These are phyloP conservation scores for Drosophila ochracea DNA, from an alignment of 2,888 invertebrate species.

Conservation along the genomic window DNA sequence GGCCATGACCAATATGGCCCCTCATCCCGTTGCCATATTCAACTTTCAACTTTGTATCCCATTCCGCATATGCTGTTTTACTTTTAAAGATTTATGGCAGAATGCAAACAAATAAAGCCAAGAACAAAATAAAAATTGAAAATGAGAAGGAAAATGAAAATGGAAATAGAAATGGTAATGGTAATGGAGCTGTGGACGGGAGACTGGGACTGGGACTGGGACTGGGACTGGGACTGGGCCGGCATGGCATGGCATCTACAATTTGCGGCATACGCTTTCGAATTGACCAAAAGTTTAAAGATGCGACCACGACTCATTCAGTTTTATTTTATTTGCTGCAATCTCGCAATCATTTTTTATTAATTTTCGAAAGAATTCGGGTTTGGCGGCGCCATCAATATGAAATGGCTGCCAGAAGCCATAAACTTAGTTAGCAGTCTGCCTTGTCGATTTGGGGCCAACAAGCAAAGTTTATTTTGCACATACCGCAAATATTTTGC, in stretches of 20 bases:
- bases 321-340: constrained; percentile 41
- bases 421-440: constrained; percentile 43
- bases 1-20: constrained; percentile 12
- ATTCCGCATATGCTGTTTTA: constrained; percentile 24
- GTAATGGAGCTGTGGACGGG: background rate
- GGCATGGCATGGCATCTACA: constrained; percentile 3
- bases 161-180: constrained; percentile 15
- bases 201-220: background rate
- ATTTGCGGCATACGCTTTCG: constrained; percentile 15
- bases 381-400: constrained; percentile 49
- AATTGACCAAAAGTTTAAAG: constrained; percentile 37
- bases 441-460: constrained; percentile 22
- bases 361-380: constrained; percentile 68
- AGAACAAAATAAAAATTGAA: constrained; percentile 22
- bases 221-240: background rate
- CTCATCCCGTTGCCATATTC: background rate
- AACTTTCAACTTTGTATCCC: constrained; percentile 21
- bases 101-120: constrained; percentile 55
- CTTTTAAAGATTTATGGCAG: constrained; percentile 67
- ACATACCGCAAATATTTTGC: constrained; percentile 60
- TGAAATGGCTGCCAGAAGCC: constrained; percentile 44
- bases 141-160: constrained; percentile 10
- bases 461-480: constrained; percentile 39
- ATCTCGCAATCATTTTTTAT: constrained; percentile 59
- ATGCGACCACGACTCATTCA: constrained; percentile 27